Base-by-base conservation (phyloP, 37 sponge, comb jelly and placozoan genomes). In the Geodia barretti region DNA sequence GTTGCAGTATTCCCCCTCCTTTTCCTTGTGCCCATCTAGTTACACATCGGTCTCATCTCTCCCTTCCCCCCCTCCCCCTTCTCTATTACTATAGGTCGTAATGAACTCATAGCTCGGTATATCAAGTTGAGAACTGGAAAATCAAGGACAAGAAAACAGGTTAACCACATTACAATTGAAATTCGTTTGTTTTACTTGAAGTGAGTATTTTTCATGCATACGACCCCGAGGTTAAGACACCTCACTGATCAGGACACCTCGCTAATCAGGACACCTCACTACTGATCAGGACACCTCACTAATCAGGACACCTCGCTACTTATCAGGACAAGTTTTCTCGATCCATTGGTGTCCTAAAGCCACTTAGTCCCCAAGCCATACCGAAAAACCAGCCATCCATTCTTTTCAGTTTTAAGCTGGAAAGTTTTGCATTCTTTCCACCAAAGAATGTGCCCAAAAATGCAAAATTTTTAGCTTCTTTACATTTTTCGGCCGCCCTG, bases 91-190 rank as follows among this genome's bases (percentile, higher is more conserved):
- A 29, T 64, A 98, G 98, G 99, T 40, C 86, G 99, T 1, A 98
- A 96, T 87, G 99, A 98, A 73, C 80, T 98, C 60, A 98, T 98
- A 43, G 99, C 99, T 1, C 78, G 99, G 2, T 98, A 98, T 80
- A 98, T 98, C 72, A 91, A 96, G 43, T 74, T 96, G 42, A 90
- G 95, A 62, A 96, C 99, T 1, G 99, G 97, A 23, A 98, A 98
- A 80, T 39, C 36, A 19, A 86, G 96, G 64, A 94, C 99, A 58
- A 78, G 99, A 61, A 98, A 98, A 84, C 99, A 98, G 70, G 99
- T 98, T 1, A 60, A 84, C 82, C 24, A 32, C 2, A n/a, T 41
- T 47, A n/a, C n/a, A n/a, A n/a, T n/a, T n/a, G n/a, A n/a, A n/a
- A n/a, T n/a, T n/a, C n/a, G n/a, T n/a, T n/a, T n/a, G n/a, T n/a